Conservation (phyloP, 2,797 vertebrate genomes). For the Bufotes viridis region DNA sequence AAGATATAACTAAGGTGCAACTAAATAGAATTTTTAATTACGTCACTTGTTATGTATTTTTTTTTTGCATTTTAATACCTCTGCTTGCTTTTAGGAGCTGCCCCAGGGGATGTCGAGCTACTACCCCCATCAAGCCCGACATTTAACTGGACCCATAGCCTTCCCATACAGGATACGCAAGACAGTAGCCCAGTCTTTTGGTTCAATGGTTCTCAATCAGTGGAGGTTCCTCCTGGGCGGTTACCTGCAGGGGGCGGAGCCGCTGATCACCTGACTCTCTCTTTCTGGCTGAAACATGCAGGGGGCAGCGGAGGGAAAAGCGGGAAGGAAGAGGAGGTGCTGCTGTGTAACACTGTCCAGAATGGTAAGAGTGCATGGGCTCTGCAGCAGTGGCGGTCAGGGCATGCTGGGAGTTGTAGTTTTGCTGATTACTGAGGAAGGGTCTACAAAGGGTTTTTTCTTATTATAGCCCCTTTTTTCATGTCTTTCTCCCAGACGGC, state of each 20-base stretch:
- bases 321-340: slow-evolving; percentile 91
- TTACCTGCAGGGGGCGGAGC: slow-evolving; percentile 64
- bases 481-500: slow-evolving; percentile 79
- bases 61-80: background rate
- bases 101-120: slow-evolving; percentile 92
- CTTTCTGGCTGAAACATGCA: slow-evolving; percentile 93
- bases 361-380: slow-evolving; percentile 79
- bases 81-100: slow-evolving; percentile 80
- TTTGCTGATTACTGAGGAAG: background rate
- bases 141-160: slow-evolving; percentile 90
- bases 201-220: slow-evolving; percentile 96
- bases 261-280: slow-evolving; percentile 93
- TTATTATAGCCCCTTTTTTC: background rate
- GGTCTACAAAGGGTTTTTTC: background rate
- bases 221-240: slow-evolving; percentile 82
- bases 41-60: background rate
- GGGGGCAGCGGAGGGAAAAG: slow-evolving; percentile 79
- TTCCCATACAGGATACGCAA: slow-evolving; percentile 94
- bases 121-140: slow-evolving; percentile 89
- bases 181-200: slow-evolving; percentile 97
- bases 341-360: slow-evolving; percentile 92
- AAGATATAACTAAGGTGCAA: background rate
- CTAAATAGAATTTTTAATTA: background rate
- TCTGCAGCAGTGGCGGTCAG: background rate
- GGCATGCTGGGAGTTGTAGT: background rate